Conservation (phyloP, 23 tunicate genomes). For the Diplosoma virens region DNA sequence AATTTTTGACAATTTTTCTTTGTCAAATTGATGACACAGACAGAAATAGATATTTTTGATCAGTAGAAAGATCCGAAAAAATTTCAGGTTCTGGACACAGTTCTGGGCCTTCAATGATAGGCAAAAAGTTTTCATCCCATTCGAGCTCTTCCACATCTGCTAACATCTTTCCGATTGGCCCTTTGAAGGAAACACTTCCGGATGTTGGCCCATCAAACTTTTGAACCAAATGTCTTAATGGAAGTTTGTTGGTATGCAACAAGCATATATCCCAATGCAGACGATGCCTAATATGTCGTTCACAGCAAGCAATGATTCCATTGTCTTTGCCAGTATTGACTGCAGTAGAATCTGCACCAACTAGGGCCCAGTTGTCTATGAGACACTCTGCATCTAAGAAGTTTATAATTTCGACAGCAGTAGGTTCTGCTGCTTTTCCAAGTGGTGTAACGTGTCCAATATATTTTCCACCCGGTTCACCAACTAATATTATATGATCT, state of each 20-base stretch:
- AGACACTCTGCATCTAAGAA: conserved; percentile 3
- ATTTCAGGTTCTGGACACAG: neutral
- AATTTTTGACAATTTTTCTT: neutral
- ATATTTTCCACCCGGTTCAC: conserved; percentile 4
- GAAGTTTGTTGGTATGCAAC: conserved; percentile 22
- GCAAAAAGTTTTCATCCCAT: conserved; percentile 13
- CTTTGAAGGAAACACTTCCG: conserved; percentile 14
- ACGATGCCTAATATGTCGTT: conserved; percentile 10
- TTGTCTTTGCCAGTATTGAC: conserved; percentile 14
- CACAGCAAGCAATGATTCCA: conserved; percentile 4
- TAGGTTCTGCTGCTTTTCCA: conserved; percentile 14
- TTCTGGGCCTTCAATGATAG: neutral
- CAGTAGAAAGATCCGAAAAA: conserved; percentile 18
- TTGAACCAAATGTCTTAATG: conserved; percentile 1
- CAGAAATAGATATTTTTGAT: conserved; percentile 12
- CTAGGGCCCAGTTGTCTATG: conserved; percentile 4
- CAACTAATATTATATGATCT: conserved; percentile 12
- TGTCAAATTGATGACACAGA: neutral
- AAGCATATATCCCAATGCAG: conserved; percentile 4
- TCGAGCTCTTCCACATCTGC: conserved; percentile 9
- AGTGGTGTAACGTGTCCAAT: conserved; percentile 7
- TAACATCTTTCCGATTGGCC: conserved; percentile 13
- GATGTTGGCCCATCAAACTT: conserved; percentile 18
- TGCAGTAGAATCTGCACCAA: conserved; percentile 12
- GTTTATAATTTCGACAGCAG: neutral